Base-by-base conservation (phyloP, 2,888 invertebrate genomes). In the Andrena marginata region DNA sequence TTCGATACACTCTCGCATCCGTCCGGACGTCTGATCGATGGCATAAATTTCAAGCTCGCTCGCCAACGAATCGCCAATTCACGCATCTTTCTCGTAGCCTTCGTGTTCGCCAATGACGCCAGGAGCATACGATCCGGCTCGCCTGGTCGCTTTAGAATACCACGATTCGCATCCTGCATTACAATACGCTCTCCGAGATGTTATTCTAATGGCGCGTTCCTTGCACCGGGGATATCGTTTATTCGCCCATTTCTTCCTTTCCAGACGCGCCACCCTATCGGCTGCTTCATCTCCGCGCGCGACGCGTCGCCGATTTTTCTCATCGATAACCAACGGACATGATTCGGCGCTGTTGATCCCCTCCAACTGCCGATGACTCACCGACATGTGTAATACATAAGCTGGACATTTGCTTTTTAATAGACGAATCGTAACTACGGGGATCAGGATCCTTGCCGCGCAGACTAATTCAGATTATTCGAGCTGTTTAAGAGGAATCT, bases 301-400 rank as follows among this genome's bases (percentile, higher is more conserved):
- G n/a, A 62, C 26, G 48, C 26, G 26, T 26, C 26, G n/a, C 71
- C 72, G 20, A 1, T 29, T 4, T 59, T 49, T 16, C 51, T 42
- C 31, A 51, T 10, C 23, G 20, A 35, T 1, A 5, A 51, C 1
- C 8, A n/a, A 29, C 1, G 16, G 64, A 33, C 35, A 51, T 29
- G 71, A 67, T 63, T 42, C 71, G 72, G 26, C 23, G 31, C 35
- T 65, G 31, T 29, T 20, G 26, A 29, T 29, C 20, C 62, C 48
- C 60, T 29, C 51, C 10, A 68, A 65, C 31, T 8, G 65, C 33
- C 35, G 84, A 80, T 87, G 88, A 88, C 84, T 84, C 85, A 85
- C 63, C 54, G 67, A 80, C 72, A 84, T 69, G 23, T 69, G 64
- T 71, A 51, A 54, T 31, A 31, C 29, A 49, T 54, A 35, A 60